Evolutionary conservation across 2,797 vertebrate species (phyloP).

Genomic region (Knipowitschia caucasica): DNA sequence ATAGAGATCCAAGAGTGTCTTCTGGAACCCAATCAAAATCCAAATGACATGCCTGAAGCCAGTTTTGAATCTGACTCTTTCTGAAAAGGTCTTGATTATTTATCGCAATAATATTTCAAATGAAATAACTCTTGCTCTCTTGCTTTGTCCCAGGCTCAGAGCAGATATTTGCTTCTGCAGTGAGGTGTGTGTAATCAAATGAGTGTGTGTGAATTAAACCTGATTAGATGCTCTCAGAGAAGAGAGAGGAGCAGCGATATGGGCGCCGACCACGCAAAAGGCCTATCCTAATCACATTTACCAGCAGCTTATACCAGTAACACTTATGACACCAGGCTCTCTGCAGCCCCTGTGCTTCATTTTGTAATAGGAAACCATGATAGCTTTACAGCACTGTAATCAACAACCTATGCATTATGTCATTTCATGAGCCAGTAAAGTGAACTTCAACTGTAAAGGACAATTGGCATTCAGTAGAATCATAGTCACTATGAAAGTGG

Average conservation of each 20-base stretch:
- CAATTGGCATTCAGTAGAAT: too few species aligned
- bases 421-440: not conserved
- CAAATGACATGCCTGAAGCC: too few species aligned
- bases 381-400: conserved; percentile 1
- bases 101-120: too few species aligned
- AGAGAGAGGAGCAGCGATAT: conserved; percentile 30
- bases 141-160: not conserved
- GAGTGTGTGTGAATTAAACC: conserved; percentile 40
- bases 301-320: conserved; percentile 41
- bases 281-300: conserved; percentile 51
- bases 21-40: too few species aligned
- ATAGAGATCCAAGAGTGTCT: too few species aligned
- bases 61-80: too few species aligned
- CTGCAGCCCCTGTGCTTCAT: not conserved
- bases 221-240: conserved; percentile 43
- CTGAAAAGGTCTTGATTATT: too few species aligned
- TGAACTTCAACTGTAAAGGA: too few species aligned
- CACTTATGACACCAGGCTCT: conserved; percentile 30
- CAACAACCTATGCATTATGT: conserved; percentile 2
- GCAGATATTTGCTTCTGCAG: conserved; percentile 5
- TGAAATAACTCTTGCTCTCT: too few species aligned
- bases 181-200: conserved; percentile 37
- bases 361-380: not conserved
- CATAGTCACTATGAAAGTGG: too few species aligned
- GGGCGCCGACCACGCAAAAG: conserved; percentile 28